Conservation (phyloP, 2,888 invertebrate genomes). For the Drosophila rellima region DNA sequence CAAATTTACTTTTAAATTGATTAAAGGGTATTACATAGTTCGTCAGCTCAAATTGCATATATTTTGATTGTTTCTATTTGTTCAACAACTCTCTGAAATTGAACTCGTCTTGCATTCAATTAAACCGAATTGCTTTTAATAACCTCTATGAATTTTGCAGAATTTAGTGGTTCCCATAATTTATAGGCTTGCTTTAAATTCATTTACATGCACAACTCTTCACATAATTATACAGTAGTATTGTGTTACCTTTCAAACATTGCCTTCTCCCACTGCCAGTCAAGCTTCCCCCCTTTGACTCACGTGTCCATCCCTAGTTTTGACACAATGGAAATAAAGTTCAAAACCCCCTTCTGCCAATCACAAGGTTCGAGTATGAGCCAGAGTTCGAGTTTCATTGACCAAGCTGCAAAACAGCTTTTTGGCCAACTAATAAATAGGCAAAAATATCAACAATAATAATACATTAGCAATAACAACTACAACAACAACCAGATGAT, state of each 20-base stretch:
- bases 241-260: constrained; percentile 12
- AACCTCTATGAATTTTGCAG: constrained; percentile 14
- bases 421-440: constrained; percentile 65
- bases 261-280: neutral
- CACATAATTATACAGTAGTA: constrained; percentile 23
- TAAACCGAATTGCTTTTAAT: constrained; percentile 24
- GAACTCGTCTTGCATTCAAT: constrained; percentile 15
- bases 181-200: constrained; percentile 24
- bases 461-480: constrained; percentile 2
- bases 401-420: constrained; percentile 62
- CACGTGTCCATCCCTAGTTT: constrained; percentile 52
- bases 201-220: constrained; percentile 12
- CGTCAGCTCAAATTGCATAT: neutral
- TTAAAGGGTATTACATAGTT: neutral
- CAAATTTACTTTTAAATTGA: neutral
- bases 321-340: constrained; percentile 49
- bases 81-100: constrained; percentile 12
- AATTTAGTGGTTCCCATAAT: constrained; percentile 20
- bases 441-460: constrained; percentile 25
- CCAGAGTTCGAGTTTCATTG: constrained; percentile 67
- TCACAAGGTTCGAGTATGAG: constrained; percentile 40
- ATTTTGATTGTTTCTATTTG: constrained; percentile 3
- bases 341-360: constrained; percentile 66
- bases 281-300: neutral
- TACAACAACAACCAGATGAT: constrained; percentile 21